A percentile compares a stretch with the other conserved stretches of the same genome.
These are phyloP conservation scores for Anoplopoma fimbria DNA, from an alignment of 2,113 vertebrate genomes.

Conservation along the genomic window DNA sequence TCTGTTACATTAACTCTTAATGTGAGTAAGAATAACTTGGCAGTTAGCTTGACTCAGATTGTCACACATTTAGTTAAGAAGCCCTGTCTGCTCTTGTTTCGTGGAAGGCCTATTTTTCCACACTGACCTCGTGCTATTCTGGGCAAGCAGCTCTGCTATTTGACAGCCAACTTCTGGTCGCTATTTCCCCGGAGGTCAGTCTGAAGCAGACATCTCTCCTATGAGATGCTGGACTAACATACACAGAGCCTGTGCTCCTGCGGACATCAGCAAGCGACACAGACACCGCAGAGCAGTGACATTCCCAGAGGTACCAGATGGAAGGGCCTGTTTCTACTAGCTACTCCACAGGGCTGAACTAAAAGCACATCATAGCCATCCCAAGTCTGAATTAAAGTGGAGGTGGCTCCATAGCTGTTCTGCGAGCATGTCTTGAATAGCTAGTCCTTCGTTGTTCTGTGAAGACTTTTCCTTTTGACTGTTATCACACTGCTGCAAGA, in stretches of 20 bases:
- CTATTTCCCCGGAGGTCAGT: conserved; percentile 70
- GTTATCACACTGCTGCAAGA: conserved; percentile 19
- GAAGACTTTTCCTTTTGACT: conserved; percentile 10
- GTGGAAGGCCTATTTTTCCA: conserved; percentile 67
- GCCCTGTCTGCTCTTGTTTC: conserved; percentile 59
- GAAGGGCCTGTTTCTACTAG: conserved; percentile 48
- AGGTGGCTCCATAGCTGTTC: conserved; percentile 2
- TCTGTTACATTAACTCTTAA: conserved; percentile 49
- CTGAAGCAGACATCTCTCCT: conserved; percentile 67
- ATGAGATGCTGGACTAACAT: conserved; percentile 53
- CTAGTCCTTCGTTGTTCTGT: conserved; percentile 20
- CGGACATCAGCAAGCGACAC: conserved; percentile 56
- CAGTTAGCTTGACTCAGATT: conserved; percentile 44
- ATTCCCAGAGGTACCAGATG: conserved; percentile 68
- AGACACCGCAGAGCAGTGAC: conserved; percentile 45
- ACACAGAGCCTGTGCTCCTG: conserved; percentile 58
- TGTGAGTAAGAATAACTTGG: conserved; percentile 49
- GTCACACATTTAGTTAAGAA: conserved; percentile 63
- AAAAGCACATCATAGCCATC: conserved; percentile 46
- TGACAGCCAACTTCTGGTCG: conserved; percentile 77
- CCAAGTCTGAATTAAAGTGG: conserved; percentile 33
- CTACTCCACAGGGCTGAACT: conserved; percentile 39
- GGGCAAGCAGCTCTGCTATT: conserved; percentile 59
- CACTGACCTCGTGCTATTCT: conserved; percentile 69
- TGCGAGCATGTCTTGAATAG: conserved; percentile 11